Evolutionary conservation across 2,888 invertebrate genomes (phyloP), one percentile per base, ranked within the genome.

Genomic region (Parthenolecanium corni): DNA sequence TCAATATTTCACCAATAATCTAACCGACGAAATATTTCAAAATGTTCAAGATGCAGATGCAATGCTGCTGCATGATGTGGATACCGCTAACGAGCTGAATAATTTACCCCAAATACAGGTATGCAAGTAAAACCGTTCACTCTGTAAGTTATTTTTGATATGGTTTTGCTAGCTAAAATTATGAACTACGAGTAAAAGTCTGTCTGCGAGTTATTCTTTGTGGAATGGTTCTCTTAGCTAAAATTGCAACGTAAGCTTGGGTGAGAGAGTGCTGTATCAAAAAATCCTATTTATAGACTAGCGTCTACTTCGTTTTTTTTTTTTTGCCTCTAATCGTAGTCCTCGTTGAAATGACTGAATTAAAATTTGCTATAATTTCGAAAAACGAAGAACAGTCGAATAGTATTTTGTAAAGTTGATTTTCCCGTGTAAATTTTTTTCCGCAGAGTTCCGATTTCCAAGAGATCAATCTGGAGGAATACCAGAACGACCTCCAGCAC

Each of bases 401-500:
- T 31, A 31, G 9, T 31, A 31, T 6, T 6, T 6, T 6, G 31
- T 31, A 31, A 31, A 31, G 4, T 31, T 31, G 31, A 31, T 31
- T 31, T 31, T 31, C n/a, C n/a, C n/a, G n/a, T n/a, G n/a, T n/a
- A n/a, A n/a, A n/a, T n/a, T n/a, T 4, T 42, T 47, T 25, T 64
- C 57, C 64, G 24, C 74, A 76, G 68, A 66, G 73, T 1, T 70
- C 71, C 3, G 74, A 76, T 46, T 69, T 76, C 42, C 76, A 75
- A 65, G 76, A 77, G 58, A 76, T 76, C 36, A 69, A 69, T 14
- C 69, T 77, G 16, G 76, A 77, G 65, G 76, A 76, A 66, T 76
- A 76, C 65, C 76, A 75, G 56, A 72, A 73, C 6, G 66, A 69
- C 52, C 67, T 66, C 38, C 76, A 76, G 54, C 85, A 83, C 71